A percentile compares a stretch with the other conserved stretches of the same genome.
These are phyloP conservation scores for Elachura formosa DNA, from an alignment of 2,113 vertebrate genomes.

Conservation along the genomic window DNA sequence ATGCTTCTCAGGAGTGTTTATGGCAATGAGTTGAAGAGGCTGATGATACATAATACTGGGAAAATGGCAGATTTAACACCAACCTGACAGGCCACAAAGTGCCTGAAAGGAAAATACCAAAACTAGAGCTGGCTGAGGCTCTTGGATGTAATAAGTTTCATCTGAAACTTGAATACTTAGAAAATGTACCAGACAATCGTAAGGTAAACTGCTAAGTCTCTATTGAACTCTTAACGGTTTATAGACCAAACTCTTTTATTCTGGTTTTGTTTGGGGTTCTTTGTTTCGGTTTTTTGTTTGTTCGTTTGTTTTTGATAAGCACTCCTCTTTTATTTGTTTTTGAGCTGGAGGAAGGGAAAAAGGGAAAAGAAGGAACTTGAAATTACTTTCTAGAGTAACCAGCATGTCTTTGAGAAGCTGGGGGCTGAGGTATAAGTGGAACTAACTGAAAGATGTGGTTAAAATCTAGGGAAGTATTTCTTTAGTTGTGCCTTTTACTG, in stretches of 20 bases:
- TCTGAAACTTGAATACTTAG: slow-evolving; percentile 35
- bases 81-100: slow-evolving; percentile 11
- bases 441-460: not conserved
- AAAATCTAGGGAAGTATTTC: not conserved
- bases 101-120: slow-evolving; percentile 23
- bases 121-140: slow-evolving; percentile 13
- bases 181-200: slow-evolving; percentile 43
- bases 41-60: not conserved
- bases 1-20: not conserved
- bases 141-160: not conserved
- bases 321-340: slow-evolving; percentile 6
- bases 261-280: not conserved
- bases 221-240: not conserved
- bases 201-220: slow-evolving; percentile 11
- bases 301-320: not conserved
- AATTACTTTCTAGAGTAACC: not conserved
- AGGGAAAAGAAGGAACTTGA: slow-evolving; percentile 25
- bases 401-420: not conserved
- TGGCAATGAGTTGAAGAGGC: not conserved
- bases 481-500: slow-evolving; percentile 48
- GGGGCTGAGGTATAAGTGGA: not conserved
- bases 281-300: not conserved
- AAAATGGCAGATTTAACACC: not conserved
- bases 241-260: not conserved
- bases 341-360: slow-evolving; percentile 19